Conservation (phyloP, 2,888 invertebrate species). For the Platycheirus albimanus region DNA sequence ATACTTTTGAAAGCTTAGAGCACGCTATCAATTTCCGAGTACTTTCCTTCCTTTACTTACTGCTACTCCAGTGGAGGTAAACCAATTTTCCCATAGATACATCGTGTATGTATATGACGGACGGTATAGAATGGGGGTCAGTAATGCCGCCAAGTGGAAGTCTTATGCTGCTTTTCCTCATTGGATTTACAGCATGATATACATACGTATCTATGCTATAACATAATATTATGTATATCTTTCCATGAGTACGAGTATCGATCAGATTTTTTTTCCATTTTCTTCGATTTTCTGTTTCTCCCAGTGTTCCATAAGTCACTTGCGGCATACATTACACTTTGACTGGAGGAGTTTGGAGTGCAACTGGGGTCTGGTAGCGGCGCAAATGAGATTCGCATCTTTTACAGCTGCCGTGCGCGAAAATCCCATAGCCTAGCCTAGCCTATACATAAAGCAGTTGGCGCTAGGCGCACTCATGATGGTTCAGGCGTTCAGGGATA, state of each 20-base stretch:
- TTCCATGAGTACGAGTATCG: constrained; percentile 36
- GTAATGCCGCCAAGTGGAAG: constrained; percentile 70
- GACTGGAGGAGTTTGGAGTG: constrained; percentile 38
- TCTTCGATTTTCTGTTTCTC: constrained; percentile 55
- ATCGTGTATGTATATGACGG: constrained; percentile 46
- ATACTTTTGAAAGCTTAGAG: constrained; percentile 51
- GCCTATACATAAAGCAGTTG: too few species aligned
- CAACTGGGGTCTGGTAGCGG: constrained; percentile 43
- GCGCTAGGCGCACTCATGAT: constrained; percentile 60
- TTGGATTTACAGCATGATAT: constrained; percentile 74
- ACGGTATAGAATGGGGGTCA: constrained; percentile 67
- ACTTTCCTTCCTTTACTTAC: constrained; percentile 56
- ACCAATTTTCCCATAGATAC: constrained; percentile 60
- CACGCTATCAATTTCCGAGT: constrained; percentile 67
- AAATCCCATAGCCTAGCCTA: constrained; percentile 29
- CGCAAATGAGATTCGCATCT: constrained; percentile 70
- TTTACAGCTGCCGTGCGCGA: constrained; percentile 58
- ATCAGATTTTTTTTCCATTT: constrained; percentile 19
- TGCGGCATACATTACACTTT: constrained; percentile 57
- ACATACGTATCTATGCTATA: too few species aligned
- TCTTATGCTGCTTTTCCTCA: constrained; percentile 67
- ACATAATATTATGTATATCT: too few species aligned
- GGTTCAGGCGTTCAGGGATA: constrained; percentile 52
- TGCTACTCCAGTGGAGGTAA: constrained; percentile 7
- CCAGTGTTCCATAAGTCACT: constrained; percentile 67